Conservation (phyloP, 2,888 invertebrate genomes). For the Loripinus fragilis region DNA sequence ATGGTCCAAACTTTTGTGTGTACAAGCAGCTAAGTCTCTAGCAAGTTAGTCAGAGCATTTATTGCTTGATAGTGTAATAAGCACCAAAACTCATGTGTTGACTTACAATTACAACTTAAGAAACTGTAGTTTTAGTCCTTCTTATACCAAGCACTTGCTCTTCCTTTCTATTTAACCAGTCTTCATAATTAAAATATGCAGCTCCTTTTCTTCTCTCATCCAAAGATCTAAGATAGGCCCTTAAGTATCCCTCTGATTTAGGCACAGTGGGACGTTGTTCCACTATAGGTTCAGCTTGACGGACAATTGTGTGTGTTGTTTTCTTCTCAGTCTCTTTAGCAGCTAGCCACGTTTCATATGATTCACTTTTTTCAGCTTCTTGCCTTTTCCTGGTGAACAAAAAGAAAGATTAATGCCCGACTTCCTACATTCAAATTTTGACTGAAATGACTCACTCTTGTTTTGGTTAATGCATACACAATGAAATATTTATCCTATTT, state of each 20-base stretch:
- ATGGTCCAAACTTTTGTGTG: too few species aligned
- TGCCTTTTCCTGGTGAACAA: slow-evolving; percentile 70
- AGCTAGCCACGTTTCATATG: slow-evolving; percentile 79
- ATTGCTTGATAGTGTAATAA: too few species aligned
- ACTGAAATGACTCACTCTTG: too few species aligned
- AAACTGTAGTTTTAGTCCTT: slow-evolving; percentile 34
- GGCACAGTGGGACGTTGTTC: slow-evolving; percentile 29
- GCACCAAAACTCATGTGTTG: too few species aligned
- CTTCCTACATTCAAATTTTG: too few species aligned
- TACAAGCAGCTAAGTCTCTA: too few species aligned
- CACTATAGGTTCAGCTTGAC: background rate
- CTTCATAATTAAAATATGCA: slow-evolving; percentile 66
- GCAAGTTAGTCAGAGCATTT: too few species aligned
- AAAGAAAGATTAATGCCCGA: background rate
- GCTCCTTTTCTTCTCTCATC: slow-evolving; percentile 69
- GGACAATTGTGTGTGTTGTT: background rate
- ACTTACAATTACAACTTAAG: background rate
- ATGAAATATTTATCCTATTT: too few species aligned
- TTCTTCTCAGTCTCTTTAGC: slow-evolving; percentile 72
- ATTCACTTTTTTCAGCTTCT: slow-evolving; percentile 75
- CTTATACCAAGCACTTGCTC: slow-evolving; percentile 56
- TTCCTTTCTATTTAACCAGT: slow-evolving; percentile 78
- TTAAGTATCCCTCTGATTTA: slow-evolving; percentile 69
- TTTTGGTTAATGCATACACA: too few species aligned
- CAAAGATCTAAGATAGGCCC: slow-evolving; percentile 70